phyloP scores from a whole-genome alignment of 2,797 vertebrate species.

The Chelon labrosus region DNA sequence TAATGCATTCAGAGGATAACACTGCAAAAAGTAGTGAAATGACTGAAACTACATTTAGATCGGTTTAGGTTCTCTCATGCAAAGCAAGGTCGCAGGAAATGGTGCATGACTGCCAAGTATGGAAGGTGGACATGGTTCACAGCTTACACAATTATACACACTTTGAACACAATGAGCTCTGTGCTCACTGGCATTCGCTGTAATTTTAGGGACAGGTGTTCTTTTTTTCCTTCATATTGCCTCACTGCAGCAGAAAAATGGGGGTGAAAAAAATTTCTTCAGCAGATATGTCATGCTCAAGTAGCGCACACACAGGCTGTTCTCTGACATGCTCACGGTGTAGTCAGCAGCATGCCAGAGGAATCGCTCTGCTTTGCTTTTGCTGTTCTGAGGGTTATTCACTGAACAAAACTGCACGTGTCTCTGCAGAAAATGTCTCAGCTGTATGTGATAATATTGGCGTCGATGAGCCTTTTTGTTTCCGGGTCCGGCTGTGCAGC shows the following conservation, averaged over 20 bases:
- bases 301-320: slow-evolving; percentile 38
- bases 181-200: slow-evolving; percentile 43
- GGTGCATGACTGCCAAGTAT: slow-evolving; percentile 40
- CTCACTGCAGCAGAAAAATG: slow-evolving; percentile 39
- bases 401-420: slow-evolving; percentile 21
- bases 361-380: slow-evolving; percentile 5
- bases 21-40: slow-evolving; percentile 4
- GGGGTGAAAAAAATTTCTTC: slow-evolving; percentile 27
- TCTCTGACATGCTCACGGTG: slow-evolving; percentile 45
- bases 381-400: slow-evolving; percentile 39
- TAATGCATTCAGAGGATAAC: neutral
- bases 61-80: neutral
- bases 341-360: slow-evolving; percentile 57
- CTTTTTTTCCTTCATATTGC: slow-evolving; percentile 41
- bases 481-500: slow-evolving; percentile 11
- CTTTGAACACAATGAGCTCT: slow-evolving; percentile 46
- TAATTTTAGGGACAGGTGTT: slow-evolving; percentile 60
- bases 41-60: slow-evolving; percentile 5
- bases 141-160: slow-evolving; percentile 46
- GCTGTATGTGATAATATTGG: slow-evolving; percentile 13
- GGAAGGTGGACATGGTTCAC: slow-evolving; percentile 50
- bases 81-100: slow-evolving; percentile 59
- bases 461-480: neutral
- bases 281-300: slow-evolving; percentile 60
- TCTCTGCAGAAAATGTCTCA: slow-evolving; percentile 18